These are phyloP conservation scores for Orchesellides sinensis DNA, from an alignment of 2,888 invertebrate genomes.

Conservation along the genomic window DNA sequence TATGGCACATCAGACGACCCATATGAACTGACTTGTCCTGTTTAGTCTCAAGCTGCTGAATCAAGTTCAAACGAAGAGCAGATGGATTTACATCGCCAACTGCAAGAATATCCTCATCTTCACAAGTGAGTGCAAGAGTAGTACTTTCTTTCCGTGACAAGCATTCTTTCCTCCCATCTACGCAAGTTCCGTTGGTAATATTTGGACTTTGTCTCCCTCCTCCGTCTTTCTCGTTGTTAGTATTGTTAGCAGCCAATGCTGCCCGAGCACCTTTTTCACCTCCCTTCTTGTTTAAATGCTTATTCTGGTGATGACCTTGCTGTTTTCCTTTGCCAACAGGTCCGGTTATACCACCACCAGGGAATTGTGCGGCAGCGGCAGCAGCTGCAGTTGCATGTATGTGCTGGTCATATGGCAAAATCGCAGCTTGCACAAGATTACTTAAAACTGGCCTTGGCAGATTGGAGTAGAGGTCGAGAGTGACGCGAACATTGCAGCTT, in stretches of 20 bases:
- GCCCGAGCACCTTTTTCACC: constrained; percentile 1
- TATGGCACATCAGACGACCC: constrained; percentile 85
- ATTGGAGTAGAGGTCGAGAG: constrained; percentile 65
- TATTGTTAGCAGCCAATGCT: constrained; percentile 9
- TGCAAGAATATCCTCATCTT: constrained; percentile 78
- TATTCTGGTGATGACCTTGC: constrained; percentile 41
- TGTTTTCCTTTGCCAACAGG: constrained; percentile 29
- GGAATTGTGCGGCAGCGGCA: background rate
- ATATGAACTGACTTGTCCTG: constrained; percentile 88
- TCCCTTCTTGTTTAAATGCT: constrained; percentile 55
- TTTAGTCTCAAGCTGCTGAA: constrained; percentile 86
- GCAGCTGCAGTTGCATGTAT: background rate
- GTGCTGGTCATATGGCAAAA: constrained; percentile 69
- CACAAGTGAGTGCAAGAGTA: constrained; percentile 76
- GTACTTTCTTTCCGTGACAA: constrained; percentile 68
- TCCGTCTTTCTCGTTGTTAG: constrained; percentile 25
- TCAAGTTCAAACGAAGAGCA: constrained; percentile 80
- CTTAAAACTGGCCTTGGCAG: constrained; percentile 70
- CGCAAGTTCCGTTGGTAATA: constrained; percentile 19
- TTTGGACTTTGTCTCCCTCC: constrained; percentile 44
- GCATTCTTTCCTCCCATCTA: constrained; percentile 30
- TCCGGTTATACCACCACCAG: constrained; percentile 32
- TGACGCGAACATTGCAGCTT: constrained; percentile 70
- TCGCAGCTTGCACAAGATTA: constrained; percentile 70
- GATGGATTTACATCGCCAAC: constrained; percentile 76